A percentile compares a stretch with the other conserved stretches of the same genome.
Evolutionary conservation across 2,797 vertebrate genomes (phyloP).

Genomic region (Myoxocephalus aenaeus): DNA sequence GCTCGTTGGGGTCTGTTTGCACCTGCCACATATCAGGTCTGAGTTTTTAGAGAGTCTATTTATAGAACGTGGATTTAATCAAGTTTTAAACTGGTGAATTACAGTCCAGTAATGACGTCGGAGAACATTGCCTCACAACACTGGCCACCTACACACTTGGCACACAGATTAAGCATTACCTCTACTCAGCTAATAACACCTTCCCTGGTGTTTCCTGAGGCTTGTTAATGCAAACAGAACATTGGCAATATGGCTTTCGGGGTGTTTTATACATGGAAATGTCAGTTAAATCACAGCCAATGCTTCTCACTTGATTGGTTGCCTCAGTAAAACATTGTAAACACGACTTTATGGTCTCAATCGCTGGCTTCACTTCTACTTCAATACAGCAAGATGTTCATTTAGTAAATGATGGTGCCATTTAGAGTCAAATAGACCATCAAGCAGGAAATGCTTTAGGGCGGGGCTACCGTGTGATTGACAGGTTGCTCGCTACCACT

Average conservation of each 20-base stretch:
- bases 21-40: not conserved
- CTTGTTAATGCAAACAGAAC: constrained; percentile 4
- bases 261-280: not conserved
- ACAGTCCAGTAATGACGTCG: constrained; percentile 8
- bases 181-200: constrained; percentile 1
- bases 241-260: not conserved
- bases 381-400: not conserved
- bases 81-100: not conserved
- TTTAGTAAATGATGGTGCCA: not conserved
- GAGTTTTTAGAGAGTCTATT: not conserved
- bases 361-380: not conserved
- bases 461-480: not conserved
- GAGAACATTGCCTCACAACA: not conserved
- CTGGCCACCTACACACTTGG: constrained; percentile 21
- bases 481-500: too few relatives aligned
- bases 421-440: not conserved
- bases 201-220: constrained; percentile 1
- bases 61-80: not conserved
- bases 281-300: not conserved
- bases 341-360: not conserved
- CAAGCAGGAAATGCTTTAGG: too few relatives aligned
- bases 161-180: not conserved
- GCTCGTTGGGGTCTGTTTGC: not conserved
- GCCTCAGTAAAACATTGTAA: not conserved
- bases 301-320: not conserved